Evolutionary conservation across 2,797 vertebrate species (phyloP).

Genomic region (Macrochelys suwanniensis): DNA sequence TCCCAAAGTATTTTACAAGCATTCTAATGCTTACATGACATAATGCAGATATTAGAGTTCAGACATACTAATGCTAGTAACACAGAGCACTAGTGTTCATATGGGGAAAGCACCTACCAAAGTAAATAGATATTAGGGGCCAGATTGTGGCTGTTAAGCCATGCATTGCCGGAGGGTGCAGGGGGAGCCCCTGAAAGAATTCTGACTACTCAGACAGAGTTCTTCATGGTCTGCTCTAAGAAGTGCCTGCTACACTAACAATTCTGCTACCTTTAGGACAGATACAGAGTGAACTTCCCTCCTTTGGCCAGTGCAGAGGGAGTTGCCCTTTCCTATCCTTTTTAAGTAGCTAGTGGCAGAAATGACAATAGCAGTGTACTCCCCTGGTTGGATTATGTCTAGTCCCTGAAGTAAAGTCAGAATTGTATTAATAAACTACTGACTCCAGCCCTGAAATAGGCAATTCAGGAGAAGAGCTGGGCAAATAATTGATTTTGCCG

Average conservation of each 20-base stretch:
- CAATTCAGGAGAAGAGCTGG: background rate
- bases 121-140: background rate
- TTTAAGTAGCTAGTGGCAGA: background rate
- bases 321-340: background rate
- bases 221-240: background rate
- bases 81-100: background rate
- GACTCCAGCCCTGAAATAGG: background rate
- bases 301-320: background rate
- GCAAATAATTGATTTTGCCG: background rate
- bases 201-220: background rate
- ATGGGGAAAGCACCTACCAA: background rate
- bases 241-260: background rate
- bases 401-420: background rate
- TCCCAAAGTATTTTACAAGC: conserved; percentile 66
- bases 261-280: background rate
- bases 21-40: conserved; percentile 66
- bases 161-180: background rate
- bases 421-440: background rate
- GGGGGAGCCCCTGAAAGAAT: background rate
- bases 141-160: background rate
- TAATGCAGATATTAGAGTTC: conserved; percentile 57
- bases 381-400: background rate
- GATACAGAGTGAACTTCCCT: background rate
- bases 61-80: background rate
- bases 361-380: background rate